Conservation (phyloP, 2,797 vertebrate species). For the Sibirionetta formosa region DNA sequence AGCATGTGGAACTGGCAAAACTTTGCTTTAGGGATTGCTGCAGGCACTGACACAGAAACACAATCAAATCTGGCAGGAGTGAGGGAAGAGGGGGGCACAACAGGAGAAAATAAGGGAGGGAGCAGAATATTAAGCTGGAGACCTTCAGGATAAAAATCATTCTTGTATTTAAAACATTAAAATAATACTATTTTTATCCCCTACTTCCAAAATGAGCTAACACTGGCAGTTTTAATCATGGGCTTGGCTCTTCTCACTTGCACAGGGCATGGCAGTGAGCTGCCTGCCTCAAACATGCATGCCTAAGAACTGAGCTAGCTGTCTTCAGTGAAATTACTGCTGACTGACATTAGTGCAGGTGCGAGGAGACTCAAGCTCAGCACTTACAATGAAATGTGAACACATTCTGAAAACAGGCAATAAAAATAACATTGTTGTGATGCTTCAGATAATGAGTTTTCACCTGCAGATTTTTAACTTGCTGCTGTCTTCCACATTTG, state of each 20-base stretch:
- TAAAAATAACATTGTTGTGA: background rate
- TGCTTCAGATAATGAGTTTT: slow-evolving; percentile 26
- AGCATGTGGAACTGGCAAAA: slow-evolving; percentile 21
- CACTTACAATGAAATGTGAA: background rate
- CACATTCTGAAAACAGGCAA: slow-evolving; percentile 11
- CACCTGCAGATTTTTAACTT: background rate
- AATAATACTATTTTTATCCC: slow-evolving; percentile 18
- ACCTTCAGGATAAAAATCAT: background rate
- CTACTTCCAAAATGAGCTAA: background rate
- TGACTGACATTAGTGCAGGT: background rate
- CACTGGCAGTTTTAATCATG: background rate
- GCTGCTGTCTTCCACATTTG: background rate
- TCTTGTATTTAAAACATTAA: slow-evolving; percentile 9
- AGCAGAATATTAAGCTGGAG: background rate
- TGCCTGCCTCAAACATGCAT: background rate
- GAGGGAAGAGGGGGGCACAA: background rate
- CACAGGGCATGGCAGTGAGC: background rate
- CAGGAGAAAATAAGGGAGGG: background rate
- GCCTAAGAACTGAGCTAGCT: fast-evolving
- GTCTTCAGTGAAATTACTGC: background rate
- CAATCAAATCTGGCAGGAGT: slow-evolving; percentile 19
- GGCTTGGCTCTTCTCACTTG: background rate
- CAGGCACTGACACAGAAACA: slow-evolving; percentile 40
- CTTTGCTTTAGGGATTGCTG: slow-evolving; percentile 31
- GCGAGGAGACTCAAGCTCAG: background rate